Percentiles rank a stretch among this genome's conserved stretches.
phyloP scores from a whole-genome alignment of 2,888 invertebrate species.

The Latrodectus hesperus region DNA sequence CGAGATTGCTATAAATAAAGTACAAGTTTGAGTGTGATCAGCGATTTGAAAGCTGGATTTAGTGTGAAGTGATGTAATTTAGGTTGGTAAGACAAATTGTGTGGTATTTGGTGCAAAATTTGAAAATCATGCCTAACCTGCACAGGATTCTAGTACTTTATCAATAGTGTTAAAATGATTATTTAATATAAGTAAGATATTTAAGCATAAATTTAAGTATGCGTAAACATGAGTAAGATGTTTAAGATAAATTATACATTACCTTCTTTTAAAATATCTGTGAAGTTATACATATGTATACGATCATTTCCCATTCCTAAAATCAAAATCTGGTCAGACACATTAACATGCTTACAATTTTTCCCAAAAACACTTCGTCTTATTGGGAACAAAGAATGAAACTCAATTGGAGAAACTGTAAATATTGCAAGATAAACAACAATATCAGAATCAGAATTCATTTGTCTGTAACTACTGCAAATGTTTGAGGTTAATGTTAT shows the following conservation, averaged over 20 bases:
- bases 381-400: constrained; percentile 33
- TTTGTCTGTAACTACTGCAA: not conserved
- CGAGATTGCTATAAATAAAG: too few relatives aligned
- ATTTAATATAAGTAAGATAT: not conserved
- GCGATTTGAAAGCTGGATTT: too few relatives aligned
- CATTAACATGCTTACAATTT: constrained; percentile 30
- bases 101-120: not conserved
- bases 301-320: constrained; percentile 25
- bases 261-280: constrained; percentile 39
- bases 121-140: not conserved
- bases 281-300: constrained; percentile 47
- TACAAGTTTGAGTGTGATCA: too few relatives aligned
- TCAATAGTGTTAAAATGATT: not conserved
- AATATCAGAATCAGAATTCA: constrained; percentile 10
- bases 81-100: not conserved
- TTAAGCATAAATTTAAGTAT: not conserved
- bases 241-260: not conserved
- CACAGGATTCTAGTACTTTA: not conserved
- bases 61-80: not conserved
- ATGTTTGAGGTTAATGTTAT: constrained; percentile 26
- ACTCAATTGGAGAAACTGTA: constrained; percentile 37
- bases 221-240: not conserved
- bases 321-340: constrained; percentile 32
- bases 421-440: constrained; percentile 44
- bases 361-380: constrained; percentile 37